phyloP scores from a whole-genome alignment of 1,140 invertebrate species.

The Saccostrea echinata region DNA sequence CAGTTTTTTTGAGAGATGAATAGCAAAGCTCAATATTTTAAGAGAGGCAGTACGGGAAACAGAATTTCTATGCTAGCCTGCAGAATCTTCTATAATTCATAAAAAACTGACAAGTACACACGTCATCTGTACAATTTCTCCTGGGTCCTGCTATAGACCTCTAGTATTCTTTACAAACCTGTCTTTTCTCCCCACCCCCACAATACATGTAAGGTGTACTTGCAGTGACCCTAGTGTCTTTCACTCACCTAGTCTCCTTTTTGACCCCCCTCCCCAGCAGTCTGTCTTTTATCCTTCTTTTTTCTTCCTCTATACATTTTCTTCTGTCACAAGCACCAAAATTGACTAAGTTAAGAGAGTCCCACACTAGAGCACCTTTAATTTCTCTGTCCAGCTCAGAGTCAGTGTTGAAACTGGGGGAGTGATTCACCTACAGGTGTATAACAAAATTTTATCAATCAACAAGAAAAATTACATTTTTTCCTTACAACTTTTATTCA shows the following conservation, averaged over 20 bases:
- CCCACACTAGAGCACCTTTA: conserved; percentile 89
- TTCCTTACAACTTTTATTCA: no score
- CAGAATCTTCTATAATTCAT: no score
- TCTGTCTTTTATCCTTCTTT: conserved; percentile 78
- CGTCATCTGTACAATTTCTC: no score
- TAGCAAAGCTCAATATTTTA: no score
- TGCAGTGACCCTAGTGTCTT: background rate
- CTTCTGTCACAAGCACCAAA: conserved; percentile 89
- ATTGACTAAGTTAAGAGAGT: conserved; percentile 91
- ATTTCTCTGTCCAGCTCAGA: conserved; percentile 90
- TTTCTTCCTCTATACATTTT: conserved; percentile 84
- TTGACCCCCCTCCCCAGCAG: conserved; percentile 77
- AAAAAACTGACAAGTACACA: no score
- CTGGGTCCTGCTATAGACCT: no score
- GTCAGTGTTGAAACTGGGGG: conserved; percentile 94
- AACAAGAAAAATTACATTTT: background rate
- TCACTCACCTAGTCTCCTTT: conserved; percentile 78
- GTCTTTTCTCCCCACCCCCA: no score
- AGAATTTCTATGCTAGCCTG: no score
- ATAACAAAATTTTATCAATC: background rate
- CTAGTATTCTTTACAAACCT: no score
- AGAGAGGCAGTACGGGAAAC: no score
- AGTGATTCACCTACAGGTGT: conserved; percentile 88
- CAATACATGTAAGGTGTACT: no score
- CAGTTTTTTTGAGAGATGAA: no score